Base-by-base conservation (phyloP, 2,797 vertebrate species). In the Siniperca undulata region DNA sequence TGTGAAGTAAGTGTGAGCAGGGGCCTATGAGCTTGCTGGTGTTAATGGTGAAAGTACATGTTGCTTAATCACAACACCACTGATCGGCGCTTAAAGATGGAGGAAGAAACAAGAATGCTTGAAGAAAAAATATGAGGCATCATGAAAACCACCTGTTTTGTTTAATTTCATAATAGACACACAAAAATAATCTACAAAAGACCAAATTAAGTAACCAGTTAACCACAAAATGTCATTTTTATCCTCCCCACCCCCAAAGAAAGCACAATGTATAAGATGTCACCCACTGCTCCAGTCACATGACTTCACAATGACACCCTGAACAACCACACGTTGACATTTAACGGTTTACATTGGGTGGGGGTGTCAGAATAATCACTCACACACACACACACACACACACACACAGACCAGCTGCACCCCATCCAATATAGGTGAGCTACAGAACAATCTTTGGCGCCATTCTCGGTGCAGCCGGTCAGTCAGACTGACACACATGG, bases 161-260 rank as follows among this genome's bases (percentile, higher is more conserved):
- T 95, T 96, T 94, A 92, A 92, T 95, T 96, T 92, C 11, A 88
- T 95, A 91, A 91, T 86, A 74, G 92, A 95, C 94, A 95, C 94
- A 96, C 93, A 95, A 96, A 95, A 95, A 95, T 93, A 95, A 95
- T 92, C 94, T 95, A 96, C 94, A 94, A 94, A 94, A 93, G 88
- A 93, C 85, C 87, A 88, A 94, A 93, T 94, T 78, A 93, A 88
- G 81, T 82, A 90, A 94, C 92, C 89, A 83, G 87, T 93, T 92
- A 88, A 94, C 81, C 86, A 93, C 89, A 17, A 93, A 93, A 91
- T 91, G 82, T 87, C 55, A 71, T 85, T 83, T 90, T 82, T 80
- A 34, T 73, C 64, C 86, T 73, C 78, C 77, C 44, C 58, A 24
- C 56, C 74, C 61, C 50, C 6, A 81, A 82, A 77, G 52, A 91